Evolutionary conservation across 2,797 vertebrate genomes (phyloP), one percentile per base, ranked within the genome.

Genomic region (Enteromius afrohamiltoni): DNA sequence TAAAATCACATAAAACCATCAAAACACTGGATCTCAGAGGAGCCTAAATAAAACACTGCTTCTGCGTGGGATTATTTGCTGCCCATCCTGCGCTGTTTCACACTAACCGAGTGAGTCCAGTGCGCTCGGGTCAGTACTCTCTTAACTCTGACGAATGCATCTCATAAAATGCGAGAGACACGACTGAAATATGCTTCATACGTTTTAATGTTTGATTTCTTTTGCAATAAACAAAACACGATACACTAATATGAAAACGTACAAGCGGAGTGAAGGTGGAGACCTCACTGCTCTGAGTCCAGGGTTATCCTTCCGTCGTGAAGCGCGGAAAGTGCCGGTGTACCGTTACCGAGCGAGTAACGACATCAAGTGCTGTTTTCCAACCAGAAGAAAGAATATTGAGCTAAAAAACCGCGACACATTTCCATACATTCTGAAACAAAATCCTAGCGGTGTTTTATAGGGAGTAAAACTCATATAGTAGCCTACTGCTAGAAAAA

Each of bases 311-410:
- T 86, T 37, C 34, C 34, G 34, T 37, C 34, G 34, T 6, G 34
- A 71, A 70, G 40, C n/a, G 87, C 88, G 84, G 47, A 94, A 95
- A 94, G 94, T 94, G 95, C 93, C 92, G 92, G n/a, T n/a, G 85
- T 93, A 93, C 91, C 92, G 92, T 93, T 91, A 91, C 86, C 58
- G 58, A n/a, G 9, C 55, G 58, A 60, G 78, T 55, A 83, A 90
- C 86, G 91, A 89, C 88, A 70, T 29, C 65, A 80, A 64, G 75
- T 78, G 53, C 74, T 77, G 78, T 47, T 81, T 67, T 69, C 78
- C 71, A 69, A 84, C 68, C 31, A 73, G 83, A 79, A 60, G 45
- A 60, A 42, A 42, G 31, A 78, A n/a, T 3, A 37, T 40, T 49
- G 29, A 21, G 55, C 65, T 68, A 58, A 65, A 69, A 75, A 53